phyloP scores from a whole-genome alignment of 2,797 vertebrate species.

The Dermochelys coriacea region DNA sequence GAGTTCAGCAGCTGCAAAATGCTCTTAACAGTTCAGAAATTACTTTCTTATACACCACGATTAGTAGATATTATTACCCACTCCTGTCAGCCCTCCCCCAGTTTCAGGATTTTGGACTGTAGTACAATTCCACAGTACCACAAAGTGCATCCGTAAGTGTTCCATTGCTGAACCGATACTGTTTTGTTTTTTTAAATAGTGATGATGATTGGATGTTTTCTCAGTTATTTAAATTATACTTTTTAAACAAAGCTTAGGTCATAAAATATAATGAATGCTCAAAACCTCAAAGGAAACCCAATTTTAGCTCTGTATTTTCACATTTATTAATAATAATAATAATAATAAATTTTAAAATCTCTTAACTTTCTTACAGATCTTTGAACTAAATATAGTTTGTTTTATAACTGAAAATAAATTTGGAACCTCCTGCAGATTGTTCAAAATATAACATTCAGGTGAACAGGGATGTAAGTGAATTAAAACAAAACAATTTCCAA shows the following conservation, averaged over 20 bases:
- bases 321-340: background rate
- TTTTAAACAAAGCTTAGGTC: background rate
- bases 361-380: background rate
- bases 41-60: fast-evolving
- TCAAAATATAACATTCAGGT: conserved; percentile 4
- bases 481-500: conserved; percentile 4
- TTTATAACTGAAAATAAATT: conserved; percentile 11
- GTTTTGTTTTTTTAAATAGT: background rate
- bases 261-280: background rate
- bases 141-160: background rate
- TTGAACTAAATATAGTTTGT: conserved; percentile 8
- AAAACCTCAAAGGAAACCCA: background rate
- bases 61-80: background rate
- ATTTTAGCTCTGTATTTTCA: background rate
- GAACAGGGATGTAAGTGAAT: conserved; percentile 8
- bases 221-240: background rate
- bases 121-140: background rate
- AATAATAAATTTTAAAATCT: background rate
- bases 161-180: background rate
- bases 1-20: background rate
- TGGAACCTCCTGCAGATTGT: conserved; percentile 11
- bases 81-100: too few species aligned
- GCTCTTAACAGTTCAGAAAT: background rate
- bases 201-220: background rate
- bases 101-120: background rate